Base-by-base conservation (phyloP, 2,797 vertebrate genomes). In the Morus bassanus region DNA sequence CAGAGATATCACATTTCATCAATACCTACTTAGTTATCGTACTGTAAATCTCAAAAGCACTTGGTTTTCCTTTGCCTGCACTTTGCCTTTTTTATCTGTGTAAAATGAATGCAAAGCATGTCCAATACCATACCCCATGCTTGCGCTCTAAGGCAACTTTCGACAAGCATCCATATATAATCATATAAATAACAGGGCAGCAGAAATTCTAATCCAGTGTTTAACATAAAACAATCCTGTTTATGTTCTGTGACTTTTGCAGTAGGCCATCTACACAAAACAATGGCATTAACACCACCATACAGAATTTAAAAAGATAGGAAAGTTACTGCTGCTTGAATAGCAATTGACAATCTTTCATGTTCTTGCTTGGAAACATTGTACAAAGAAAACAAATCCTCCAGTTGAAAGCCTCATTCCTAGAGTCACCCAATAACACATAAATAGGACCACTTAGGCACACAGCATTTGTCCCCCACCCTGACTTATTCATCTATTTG, bases 351-450 rank as follows among this genome's bases (percentile, higher is more conserved):
- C 65, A 77, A 16, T 60, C 37, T 64, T 53, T 33, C 48, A 46
- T 74, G 37, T 43, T 86, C 68, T 86, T 89, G 64, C 89, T 74
- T 89, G 85, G 83, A 96, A 94, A 96, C 68, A 64, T 3, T 45
- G 84, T 83, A 88, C 88, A 95, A 95, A 96, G 86, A 95, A 95
- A 88, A 91, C 57, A 88, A 81, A 89, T 75, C 93, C 96, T 95
- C 82, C 91, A 96, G 69, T 75, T 91, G 64, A 95, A 96, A 97
- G 91, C 91, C 45, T 93, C 84, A 53, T 96, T 96, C 88, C 92
- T 92, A 51, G 83, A 89, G 72, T 95, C 61, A 74, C 27, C 92
- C 95, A 96, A 7, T 88, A 91, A 83, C 72, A 96, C 64, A 91
- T 82, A 96, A 97, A 94, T 67, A 91, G 95, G 85, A 74, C 64